Percentiles rank a stretch among this genome's conserved stretches.
Conservation (phyloP, 2,888 invertebrate species). For the Mactromeris polynyma region DNA sequence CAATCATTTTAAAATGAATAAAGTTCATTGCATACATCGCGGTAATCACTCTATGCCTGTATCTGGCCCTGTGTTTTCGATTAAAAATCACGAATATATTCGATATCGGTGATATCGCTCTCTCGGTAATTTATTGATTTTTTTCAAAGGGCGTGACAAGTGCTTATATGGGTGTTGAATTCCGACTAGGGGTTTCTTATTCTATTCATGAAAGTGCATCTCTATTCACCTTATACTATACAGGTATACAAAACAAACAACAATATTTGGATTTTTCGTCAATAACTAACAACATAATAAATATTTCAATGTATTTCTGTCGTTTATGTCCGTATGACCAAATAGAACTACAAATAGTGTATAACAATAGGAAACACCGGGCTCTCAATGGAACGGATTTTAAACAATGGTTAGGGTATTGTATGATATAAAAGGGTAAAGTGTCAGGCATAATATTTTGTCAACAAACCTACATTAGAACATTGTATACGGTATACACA, state of each 20-base stretch:
- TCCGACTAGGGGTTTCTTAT: background rate
- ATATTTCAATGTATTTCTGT: background rate
- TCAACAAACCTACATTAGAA: background rate
- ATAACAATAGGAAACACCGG: background rate
- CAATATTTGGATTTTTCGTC: conserved; percentile 6
- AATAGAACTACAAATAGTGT: background rate
- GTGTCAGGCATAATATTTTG: background rate
- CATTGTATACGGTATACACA: background rate
- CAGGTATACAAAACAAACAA: background rate
- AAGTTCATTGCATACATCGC: background rate
- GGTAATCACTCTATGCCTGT: background rate
- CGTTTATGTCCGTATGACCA: background rate
- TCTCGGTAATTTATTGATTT: background rate
- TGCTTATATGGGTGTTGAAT: background rate
- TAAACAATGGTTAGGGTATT: background rate
- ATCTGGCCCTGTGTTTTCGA: background rate
- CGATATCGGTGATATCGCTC: background rate
- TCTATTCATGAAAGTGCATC: background rate
- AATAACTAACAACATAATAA: background rate
- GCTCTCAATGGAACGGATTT: conserved; percentile 3
- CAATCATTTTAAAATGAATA: background rate
- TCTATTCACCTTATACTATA: background rate
- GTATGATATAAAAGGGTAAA: background rate
- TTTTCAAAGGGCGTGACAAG: background rate
- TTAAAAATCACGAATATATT: background rate